A percentile compares a stretch with the other conserved stretches of the same genome.
These are phyloP conservation scores for Pemphredon lugubris DNA, from an alignment of 2,888 invertebrate species.

Conservation along the genomic window DNA sequence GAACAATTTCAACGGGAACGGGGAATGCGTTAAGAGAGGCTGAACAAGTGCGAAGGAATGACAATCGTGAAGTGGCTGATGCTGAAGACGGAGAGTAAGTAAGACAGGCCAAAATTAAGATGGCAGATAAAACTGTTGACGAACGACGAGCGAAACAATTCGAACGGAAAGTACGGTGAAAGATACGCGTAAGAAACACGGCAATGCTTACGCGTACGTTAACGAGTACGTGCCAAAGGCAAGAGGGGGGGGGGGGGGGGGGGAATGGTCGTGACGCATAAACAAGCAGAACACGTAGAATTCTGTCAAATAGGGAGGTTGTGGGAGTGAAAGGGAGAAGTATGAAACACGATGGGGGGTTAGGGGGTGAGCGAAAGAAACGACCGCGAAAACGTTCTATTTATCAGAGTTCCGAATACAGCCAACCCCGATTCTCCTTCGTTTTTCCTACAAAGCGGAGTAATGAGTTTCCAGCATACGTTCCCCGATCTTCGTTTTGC, in stretches of 20 bases:
- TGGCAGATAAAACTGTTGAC: conserved; percentile 10
- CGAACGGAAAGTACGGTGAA: not conserved
- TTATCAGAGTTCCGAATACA: conserved; percentile 49
- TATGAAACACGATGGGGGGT: not conserved
- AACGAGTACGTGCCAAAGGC: conserved; percentile 6
- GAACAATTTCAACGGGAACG: conserved; percentile 4
- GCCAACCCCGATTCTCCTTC: conserved; percentile 24
- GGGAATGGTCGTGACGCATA: conserved; percentile 3
- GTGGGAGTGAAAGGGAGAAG: conserved; percentile 20
- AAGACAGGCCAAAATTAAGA: conserved; percentile 10
- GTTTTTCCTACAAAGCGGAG: conserved; percentile 42
- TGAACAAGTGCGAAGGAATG: no score
- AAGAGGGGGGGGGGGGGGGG: conserved; percentile 1
- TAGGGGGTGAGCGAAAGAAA: no score
- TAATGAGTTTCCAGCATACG: conserved; percentile 62
- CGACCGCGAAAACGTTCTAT: conserved; percentile 30
- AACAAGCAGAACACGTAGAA: not conserved
- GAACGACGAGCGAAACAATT: conserved; percentile 3
- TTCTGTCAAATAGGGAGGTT: not conserved
- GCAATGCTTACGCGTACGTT: no score
- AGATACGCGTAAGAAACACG: no score
- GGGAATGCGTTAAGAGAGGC: not conserved
- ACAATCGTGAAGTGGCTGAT: not conserved
- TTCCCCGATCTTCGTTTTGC: conserved; percentile 25
- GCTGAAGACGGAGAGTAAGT: not conserved